Evolutionary conservation across 1,140 invertebrate species (phyloP), one percentile per base, ranked within the genome.

Genomic region (Megalonaias nervosa): DNA sequence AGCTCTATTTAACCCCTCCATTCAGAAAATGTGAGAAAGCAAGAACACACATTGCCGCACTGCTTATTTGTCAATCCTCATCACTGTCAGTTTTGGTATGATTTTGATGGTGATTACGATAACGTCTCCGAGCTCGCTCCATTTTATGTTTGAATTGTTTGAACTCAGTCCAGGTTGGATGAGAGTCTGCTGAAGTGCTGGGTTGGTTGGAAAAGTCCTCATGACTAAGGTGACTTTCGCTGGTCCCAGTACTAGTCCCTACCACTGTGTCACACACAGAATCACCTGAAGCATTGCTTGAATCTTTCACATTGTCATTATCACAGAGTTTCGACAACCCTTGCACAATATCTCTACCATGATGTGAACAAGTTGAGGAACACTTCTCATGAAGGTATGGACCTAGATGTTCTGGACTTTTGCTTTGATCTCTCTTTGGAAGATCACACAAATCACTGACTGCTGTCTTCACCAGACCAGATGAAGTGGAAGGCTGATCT

Each of bases 161-260:
- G 70, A 89, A 89, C 71, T 87, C 84, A 38, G 79, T 77, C 86
- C 86, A 88, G 15, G 82, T 83, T 31, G 82, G 79, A 66, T 85
- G 81, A 58, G 73, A 75, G 21, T 69, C 69, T 60, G 81, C 68
- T 19, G 48, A 66, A 71, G 71, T 78, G 17, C 75, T 71, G 14
- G 55, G 56, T 13, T 56, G 31, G 13, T 21, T 58, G 59, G 61
- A 62, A 19, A 38, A 38, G 13, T 67, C 72, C 23, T 59, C 62
- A 31, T 71, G 61, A 60, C 65, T 57, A 26, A 12, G n/a, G 62
- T 68, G 17, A 48, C 56, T 62, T 21, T 16, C 56, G 23, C 23
- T 38, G 23, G 16, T 56, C 57, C 61, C 61, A 21, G 67, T 23
- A 69, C 61, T 62, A 57, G 58, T 55, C 57, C 59, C 60, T 23